Evolutionary conservation across 1,140 invertebrate genomes (phyloP).

Genomic region (Pogonomyrmex californicus): DNA sequence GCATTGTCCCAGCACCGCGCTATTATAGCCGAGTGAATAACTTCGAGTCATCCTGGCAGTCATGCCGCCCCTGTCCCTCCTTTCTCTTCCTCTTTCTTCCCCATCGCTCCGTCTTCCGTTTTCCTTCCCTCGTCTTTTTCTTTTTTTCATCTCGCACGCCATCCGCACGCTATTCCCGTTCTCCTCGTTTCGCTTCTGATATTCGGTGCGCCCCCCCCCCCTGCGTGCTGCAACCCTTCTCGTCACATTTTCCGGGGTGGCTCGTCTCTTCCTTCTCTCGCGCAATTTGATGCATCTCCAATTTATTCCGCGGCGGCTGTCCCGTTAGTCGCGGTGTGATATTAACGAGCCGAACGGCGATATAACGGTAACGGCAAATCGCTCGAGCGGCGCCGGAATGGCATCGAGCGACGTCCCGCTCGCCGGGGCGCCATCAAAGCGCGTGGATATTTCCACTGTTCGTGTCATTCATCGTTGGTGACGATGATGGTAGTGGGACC

Average conservation of each 20-base stretch:
- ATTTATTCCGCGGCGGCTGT: constrained; percentile 63
- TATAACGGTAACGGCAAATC: constrained; percentile 51
- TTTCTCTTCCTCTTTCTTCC: neutral
- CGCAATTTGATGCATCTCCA: constrained; percentile 55
- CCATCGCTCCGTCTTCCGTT: constrained; percentile 1
- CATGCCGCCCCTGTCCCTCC: constrained; percentile 39
- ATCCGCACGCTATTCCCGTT: neutral
- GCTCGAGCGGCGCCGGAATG: constrained; percentile 43
- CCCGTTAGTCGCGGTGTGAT: constrained; percentile 17
- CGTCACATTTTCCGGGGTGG: constrained; percentile 7
- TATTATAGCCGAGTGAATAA: constrained; percentile 82
- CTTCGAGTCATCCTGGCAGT: constrained; percentile 76
- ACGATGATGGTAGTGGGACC: neutral
- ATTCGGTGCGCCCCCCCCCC: neutral
- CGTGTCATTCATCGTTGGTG: neutral
- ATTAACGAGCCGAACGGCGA: constrained; percentile 64
- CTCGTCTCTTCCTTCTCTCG: neutral
- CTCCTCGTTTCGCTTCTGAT: constrained; percentile 15
- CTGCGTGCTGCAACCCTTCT: neutral
- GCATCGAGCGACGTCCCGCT: neutral
- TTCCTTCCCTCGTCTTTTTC: neutral
- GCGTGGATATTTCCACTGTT: neutral
- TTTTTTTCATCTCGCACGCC: constrained; percentile 8
- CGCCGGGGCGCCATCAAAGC: neutral
- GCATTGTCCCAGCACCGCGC: constrained; percentile 82